Conservation (phyloP, 2,797 vertebrate species). For the Pachyuromys duprasi region DNA sequence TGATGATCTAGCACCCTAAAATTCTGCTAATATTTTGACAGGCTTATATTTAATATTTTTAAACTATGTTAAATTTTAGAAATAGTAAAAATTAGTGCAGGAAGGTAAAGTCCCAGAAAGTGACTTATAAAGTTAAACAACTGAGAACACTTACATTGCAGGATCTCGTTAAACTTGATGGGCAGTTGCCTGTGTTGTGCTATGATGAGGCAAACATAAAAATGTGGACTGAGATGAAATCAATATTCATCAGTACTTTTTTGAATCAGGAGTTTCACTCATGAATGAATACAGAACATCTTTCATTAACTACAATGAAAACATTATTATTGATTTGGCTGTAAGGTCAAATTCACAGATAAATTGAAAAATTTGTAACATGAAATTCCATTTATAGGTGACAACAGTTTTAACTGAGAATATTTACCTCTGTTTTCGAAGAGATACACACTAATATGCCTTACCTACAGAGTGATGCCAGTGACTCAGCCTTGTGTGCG, state of each 20-base stretch:
- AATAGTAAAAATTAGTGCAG: not conserved
- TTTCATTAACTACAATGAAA: constrained; percentile 64
- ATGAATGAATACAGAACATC: constrained; percentile 42
- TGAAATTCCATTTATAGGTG: constrained; percentile 1
- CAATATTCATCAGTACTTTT: constrained; percentile 22
- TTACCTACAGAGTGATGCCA: not conserved
- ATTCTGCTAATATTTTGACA: not conserved
- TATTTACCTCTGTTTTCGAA: constrained; percentile 6
- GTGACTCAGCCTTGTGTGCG: not conserved
- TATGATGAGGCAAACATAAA: not conserved
- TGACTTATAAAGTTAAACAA: constrained; percentile 6
- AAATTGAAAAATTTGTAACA: not conserved
- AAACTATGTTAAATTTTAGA: not conserved
- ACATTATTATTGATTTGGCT: constrained; percentile 13
- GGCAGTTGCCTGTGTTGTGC: not conserved
- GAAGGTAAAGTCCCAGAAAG: not conserved
- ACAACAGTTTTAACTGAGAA: not conserved
- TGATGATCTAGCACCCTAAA: not conserved
- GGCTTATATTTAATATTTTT: not conserved
- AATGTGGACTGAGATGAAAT: constrained; percentile 42
- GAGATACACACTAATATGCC: constrained; percentile 16
- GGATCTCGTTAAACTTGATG: not conserved
- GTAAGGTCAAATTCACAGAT: constrained; percentile 57
- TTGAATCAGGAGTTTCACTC: not conserved
- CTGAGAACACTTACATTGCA: not conserved